These are phyloP conservation scores for Andrena cerasifolii DNA, from an alignment of 1,140 invertebrate species.

Conservation along the genomic window DNA sequence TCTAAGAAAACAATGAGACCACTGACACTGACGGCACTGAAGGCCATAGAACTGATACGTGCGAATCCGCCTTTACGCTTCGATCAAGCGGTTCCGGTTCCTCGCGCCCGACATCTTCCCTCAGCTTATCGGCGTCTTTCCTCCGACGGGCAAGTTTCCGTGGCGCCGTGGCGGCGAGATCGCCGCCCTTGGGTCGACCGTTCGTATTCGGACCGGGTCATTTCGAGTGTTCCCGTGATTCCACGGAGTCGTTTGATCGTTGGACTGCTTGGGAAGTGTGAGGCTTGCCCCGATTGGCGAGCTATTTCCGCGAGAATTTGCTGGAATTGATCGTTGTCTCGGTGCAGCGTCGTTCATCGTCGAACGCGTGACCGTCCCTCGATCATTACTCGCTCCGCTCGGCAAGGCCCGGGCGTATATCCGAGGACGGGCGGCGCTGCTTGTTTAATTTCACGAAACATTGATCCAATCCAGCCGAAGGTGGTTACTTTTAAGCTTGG, in stretches of 20 bases:
- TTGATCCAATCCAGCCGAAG: not conserved
- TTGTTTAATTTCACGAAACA: not conserved
- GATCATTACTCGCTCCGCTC: not conserved
- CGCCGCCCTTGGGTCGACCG: not conserved
- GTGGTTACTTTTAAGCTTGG: not conserved
- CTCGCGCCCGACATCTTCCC: not conserved
- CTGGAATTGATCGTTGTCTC: not conserved
- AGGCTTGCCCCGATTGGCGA: too few species aligned
- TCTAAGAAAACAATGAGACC: too few species aligned
- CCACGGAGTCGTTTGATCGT: not conserved
- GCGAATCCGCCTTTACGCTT: too few species aligned
- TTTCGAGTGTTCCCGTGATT: not conserved
- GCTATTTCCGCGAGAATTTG: not conserved
- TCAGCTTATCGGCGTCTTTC: not conserved
- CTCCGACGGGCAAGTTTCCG: not conserved
- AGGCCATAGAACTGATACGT: too few species aligned
- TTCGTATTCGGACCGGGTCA: too few species aligned
- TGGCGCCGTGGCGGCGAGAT: conserved; percentile 3
- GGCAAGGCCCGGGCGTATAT: not conserved
- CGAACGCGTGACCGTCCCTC: not conserved
- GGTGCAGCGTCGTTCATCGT: not conserved
- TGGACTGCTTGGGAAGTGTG: not conserved
- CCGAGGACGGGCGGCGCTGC: not conserved
- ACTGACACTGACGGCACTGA: too few species aligned
- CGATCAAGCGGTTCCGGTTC: not conserved